These are phyloP conservation scores for Syrista parreyssii DNA, from an alignment of 2,888 invertebrate species.

Conservation along the genomic window DNA sequence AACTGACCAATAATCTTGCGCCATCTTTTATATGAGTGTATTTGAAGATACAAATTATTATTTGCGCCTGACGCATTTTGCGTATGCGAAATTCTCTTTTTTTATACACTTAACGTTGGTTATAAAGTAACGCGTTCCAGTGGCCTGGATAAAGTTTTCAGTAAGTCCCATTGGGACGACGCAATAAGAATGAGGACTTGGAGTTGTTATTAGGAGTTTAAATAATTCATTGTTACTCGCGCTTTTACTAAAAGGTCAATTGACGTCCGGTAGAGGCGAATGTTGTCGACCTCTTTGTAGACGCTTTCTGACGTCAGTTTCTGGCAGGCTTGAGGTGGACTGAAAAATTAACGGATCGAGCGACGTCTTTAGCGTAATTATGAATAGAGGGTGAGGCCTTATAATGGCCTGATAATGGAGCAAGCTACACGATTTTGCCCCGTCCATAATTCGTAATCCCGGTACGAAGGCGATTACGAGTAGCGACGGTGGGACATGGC, in stretches of 20 bases:
- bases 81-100: neutral
- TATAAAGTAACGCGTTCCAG: neutral
- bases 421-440: neutral
- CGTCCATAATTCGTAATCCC: neutral
- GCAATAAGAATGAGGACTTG: neutral
- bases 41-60: neutral
- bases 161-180: neutral
- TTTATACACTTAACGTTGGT: neutral
- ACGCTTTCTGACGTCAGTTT: neutral
- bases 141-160: neutral
- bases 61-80: neutral
- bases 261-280: neutral
- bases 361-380: neutral
- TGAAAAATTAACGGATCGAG: neutral
- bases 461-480: neutral
- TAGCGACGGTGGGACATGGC: neutral
- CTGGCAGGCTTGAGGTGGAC: neutral
- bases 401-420: constrained; percentile 16
- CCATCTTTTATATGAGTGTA: neutral
- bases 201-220: neutral
- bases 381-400: constrained; percentile 4
- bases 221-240: neutral
- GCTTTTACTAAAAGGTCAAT: neutral
- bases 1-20: neutral
- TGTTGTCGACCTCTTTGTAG: neutral